Evolutionary conservation across 2,797 vertebrate genomes (phyloP), one percentile per base, ranked within the genome.

Genomic region (Pachyuromys duprasi): DNA sequence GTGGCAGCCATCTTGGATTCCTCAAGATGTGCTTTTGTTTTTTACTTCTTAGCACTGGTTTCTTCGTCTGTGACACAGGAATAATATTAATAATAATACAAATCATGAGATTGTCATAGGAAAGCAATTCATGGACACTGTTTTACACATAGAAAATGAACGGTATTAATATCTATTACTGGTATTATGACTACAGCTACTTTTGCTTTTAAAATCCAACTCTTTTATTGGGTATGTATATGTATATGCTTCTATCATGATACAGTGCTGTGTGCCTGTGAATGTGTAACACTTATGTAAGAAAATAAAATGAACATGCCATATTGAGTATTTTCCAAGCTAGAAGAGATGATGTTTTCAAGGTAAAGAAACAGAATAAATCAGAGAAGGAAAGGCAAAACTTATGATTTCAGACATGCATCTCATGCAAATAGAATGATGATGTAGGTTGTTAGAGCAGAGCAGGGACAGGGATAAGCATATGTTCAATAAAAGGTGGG

Each of bases 21-120:
- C 49, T 49, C 49, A 49, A 49, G 49, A 49, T 49, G 2, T 65
- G 9, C 28, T 86, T 20, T 60, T 63, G 93, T 36, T 39, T 63
- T 93, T 90, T 31, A 86, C 2, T 70, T 89, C 8, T 87, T 39
- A 92, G 65, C 11, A 45, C 94, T 24, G 17, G 42, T 89, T 91
- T 94, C 45, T 65, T 87, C 84, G 49, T 87, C 79, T 89, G 7
- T 93, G 95, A 93, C 90, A 83, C 60, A 63, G 79, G 22, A 45
- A 45, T 45, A 45, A 89, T 63, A 89, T 90, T 92, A 93, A 20
- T 20, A 55, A 79, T 49, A 93, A 91, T 31, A 17, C 45, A 89
- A 72, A 84, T 20, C 55, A 70, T 24, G 74, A 20, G 2, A 17
- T n/a, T 86, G 7, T 75, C 24, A n/a, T 53, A 90, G 9, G 20